Percentiles rank a stretch among this genome's conserved stretches.
phyloP scores from a whole-genome alignment of 2,113 vertebrate genomes.

The Gasterosteus nipponicus region DNA sequence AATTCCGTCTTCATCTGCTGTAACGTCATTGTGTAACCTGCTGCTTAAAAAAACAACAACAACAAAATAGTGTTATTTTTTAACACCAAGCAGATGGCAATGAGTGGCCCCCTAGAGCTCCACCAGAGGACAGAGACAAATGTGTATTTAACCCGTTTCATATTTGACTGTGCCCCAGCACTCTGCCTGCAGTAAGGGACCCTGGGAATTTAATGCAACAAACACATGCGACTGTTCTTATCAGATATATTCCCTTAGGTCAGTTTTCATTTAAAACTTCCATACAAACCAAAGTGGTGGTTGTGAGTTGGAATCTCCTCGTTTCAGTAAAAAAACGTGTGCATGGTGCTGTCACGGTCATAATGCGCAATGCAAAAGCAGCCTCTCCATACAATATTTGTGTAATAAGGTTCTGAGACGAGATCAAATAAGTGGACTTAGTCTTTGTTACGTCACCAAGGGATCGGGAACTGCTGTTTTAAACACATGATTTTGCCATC shows the following conservation, averaged over 20 bases:
- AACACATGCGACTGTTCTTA: neutral
- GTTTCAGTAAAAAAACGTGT: neutral
- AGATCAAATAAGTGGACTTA: neutral
- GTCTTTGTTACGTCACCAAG: no score
- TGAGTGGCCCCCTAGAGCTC: constrained; percentile 37
- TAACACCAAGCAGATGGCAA: constrained; percentile 52
- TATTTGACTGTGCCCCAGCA: constrained; percentile 12
- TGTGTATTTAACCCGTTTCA: constrained; percentile 52
- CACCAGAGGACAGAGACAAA: constrained; percentile 44
- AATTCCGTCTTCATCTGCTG: neutral
- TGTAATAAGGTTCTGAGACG: neutral
- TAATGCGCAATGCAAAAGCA: neutral
- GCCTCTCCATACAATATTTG: neutral
- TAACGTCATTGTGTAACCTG: constrained; percentile 6
- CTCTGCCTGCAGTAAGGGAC: constrained; percentile 21
- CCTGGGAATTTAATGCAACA: neutral
- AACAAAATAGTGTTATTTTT: constrained; percentile 30
- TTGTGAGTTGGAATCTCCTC: neutral
- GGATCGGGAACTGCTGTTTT: neutral
- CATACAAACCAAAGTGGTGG: neutral
- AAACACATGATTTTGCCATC: neutral
- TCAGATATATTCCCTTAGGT: neutral
- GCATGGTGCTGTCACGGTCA: neutral
- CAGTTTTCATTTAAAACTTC: neutral
- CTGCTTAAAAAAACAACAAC: neutral